phyloP scores from a whole-genome alignment of 2,113 vertebrate genomes.

The Neofelis nebulosa region DNA sequence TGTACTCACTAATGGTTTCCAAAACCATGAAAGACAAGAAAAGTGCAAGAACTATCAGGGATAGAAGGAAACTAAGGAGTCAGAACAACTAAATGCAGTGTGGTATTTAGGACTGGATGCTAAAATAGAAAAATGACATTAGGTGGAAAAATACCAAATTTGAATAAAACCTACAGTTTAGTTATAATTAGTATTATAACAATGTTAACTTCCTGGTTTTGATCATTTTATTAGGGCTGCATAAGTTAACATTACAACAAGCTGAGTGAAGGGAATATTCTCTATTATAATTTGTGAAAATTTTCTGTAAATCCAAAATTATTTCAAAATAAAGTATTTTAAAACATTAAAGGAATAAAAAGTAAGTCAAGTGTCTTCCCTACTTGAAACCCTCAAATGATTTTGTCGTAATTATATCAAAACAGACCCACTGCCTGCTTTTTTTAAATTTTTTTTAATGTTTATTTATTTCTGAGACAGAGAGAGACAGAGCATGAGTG shows the following conservation, averaged over 20 bases:
- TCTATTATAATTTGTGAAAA: neutral
- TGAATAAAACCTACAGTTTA: neutral
- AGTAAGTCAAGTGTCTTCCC: neutral
- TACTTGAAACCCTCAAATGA: neutral
- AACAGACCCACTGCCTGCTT: neutral
- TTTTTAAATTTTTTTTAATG: too few relatives aligned
- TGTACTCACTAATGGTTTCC: neutral
- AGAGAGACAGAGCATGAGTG: too few relatives aligned
- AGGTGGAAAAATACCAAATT: neutral
- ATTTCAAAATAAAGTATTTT: neutral
- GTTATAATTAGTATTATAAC: neutral
- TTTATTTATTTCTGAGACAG: too few relatives aligned
- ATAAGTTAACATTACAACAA: neutral
- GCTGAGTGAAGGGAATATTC: neutral
- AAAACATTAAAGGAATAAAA: neutral
- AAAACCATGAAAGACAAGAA: neutral
- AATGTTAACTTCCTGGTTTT: neutral
- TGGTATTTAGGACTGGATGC: neutral
- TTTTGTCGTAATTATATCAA: neutral
- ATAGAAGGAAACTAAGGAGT: neutral
- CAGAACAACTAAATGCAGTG: neutral
- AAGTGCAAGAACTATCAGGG: neutral
- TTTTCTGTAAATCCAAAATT: conserved; percentile 10
- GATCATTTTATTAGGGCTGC: neutral
- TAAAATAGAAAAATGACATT: neutral